Percentiles rank a stretch among this genome's conserved stretches.
These are phyloP conservation scores for Phyllostomus hastatus DNA, from an alignment of 2,113 vertebrate species.

Conservation along the genomic window DNA sequence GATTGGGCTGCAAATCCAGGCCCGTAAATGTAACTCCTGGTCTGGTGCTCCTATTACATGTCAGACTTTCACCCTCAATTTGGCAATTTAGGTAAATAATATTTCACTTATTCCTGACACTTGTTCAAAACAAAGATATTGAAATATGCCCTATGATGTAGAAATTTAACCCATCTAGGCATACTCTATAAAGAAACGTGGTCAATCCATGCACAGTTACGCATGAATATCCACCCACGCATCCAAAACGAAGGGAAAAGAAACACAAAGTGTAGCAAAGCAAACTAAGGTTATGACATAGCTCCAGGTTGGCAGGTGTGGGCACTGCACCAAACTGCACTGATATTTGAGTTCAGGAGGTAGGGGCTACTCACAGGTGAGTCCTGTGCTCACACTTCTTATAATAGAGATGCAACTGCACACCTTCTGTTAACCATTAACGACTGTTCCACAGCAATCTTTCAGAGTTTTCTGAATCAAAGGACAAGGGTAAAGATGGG, in stretches of 20 bases:
- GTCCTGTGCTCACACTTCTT: slow-evolving; percentile 16
- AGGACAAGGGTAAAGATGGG: slow-evolving; percentile 13
- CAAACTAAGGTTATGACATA: not conserved
- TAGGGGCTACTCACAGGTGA: not conserved
- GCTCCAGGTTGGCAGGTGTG: slow-evolving; percentile 24
- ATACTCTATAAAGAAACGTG: slow-evolving; percentile 35
- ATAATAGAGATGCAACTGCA: slow-evolving; percentile 61
- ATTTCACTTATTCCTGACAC: slow-evolving; percentile 63
- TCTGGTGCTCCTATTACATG: not conserved
- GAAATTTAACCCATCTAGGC: slow-evolving; percentile 44
- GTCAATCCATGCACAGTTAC: slow-evolving; percentile 16
- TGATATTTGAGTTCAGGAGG: not conserved
- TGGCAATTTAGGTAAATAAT: slow-evolving; percentile 41
- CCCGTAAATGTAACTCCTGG: not conserved
- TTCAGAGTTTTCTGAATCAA: not conserved
- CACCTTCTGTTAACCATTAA: slow-evolving; percentile 69
- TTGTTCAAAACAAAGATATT: slow-evolving; percentile 42
- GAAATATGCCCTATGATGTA: slow-evolving; percentile 3
- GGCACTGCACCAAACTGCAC: slow-evolving; percentile 24
- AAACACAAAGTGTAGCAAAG: not conserved
- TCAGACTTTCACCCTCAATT: not conserved
- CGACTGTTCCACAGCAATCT: not conserved
- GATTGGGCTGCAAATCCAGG: not conserved
- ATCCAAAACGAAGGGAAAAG: not conserved
- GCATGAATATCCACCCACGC: slow-evolving; percentile 5